Percentiles rank a stretch among this genome's conserved stretches.
Evolutionary conservation across 2,888 invertebrate genomes (phyloP).

Genomic region (Erebia ligea): DNA sequence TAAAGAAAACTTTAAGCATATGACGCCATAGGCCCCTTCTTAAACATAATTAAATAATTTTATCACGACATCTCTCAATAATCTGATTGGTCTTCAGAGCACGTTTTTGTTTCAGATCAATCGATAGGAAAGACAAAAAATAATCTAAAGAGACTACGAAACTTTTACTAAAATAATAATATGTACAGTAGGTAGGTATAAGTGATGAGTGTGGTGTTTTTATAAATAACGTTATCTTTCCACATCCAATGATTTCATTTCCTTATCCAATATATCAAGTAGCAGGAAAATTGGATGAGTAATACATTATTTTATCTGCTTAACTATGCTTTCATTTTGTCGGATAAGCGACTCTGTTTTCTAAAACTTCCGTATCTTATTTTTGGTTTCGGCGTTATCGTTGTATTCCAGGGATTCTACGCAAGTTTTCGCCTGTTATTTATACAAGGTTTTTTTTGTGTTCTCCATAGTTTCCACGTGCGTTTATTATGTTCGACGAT

Average conservation of each 20-base stretch:
- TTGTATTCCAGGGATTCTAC: neutral
- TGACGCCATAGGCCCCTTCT: too few relatives aligned
- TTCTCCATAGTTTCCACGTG: too few relatives aligned
- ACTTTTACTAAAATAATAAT: neutral
- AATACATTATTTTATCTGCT: constrained; percentile 21
- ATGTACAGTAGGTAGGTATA: neutral
- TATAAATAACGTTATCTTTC: constrained; percentile 8
- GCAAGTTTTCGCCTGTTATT: neutral
- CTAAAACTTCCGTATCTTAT: constrained; percentile 18
- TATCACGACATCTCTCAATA: too few relatives aligned
- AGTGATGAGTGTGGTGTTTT: neutral
- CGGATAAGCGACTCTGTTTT: constrained; percentile 20
- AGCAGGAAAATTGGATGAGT: constrained; percentile 15
- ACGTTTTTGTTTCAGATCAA: too few relatives aligned
- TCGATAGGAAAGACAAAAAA: neutral
- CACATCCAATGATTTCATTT: constrained; percentile 20
- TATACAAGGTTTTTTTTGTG: neutral
- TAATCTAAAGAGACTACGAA: neutral
- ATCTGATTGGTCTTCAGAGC: too few relatives aligned
- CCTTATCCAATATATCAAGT: constrained; percentile 18
- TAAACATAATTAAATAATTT: too few relatives aligned
- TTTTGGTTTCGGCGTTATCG: neutral
- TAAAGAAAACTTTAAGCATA: too few relatives aligned
- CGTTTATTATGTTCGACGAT: too few relatives aligned
- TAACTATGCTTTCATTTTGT: constrained; percentile 15